Evolutionary conservation across 2,888 invertebrate species (phyloP), one percentile per base, ranked within the genome.

Genomic region (Cyrtodaria siliqua): DNA sequence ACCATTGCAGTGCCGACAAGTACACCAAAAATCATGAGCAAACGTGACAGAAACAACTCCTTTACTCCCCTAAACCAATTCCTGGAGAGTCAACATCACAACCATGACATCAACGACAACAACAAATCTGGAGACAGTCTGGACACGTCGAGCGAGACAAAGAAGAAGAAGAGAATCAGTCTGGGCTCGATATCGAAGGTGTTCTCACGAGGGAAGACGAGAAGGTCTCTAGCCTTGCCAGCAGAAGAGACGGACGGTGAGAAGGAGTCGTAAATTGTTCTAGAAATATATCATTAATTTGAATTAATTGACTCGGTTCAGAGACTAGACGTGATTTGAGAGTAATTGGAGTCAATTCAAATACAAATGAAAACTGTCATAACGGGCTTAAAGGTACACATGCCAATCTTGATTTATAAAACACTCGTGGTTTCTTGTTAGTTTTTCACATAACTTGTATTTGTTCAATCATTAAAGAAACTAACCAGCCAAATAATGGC

Each of bases 181-280:
- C 86, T 85, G 18, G 83, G 87, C 29, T 86, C 89, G n/a, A 69
- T 91, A 60, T 87, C 90, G 2, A 84, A 87, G 50, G 85, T 91
- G 69, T 91, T 91, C 72, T 86, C 88, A 2, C 67, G 86, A 23
- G 83, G 88, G 1, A 81, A 86, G 0, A 75, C 86, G 0, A 60
- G 91, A n/a, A 76, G 89, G 0, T 91, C 91, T 16, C 80, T 91
- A 38, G 89, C 89, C 8, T 73, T 89, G 57, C 80, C 88, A 2
- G 80, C 82, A 47, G 83, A 82, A 42, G 85, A 81, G 16, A 44
- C 82, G 8, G 88, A 89, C 42, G 88, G 89, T 89, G 66, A 63
- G 66, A 40, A 14, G 4, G 24, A 38, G 44, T 33, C n/a, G n/a
- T 18, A 26, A 38, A 14, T 4, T 52, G 16, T 3, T 29, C n/a